phyloP scores from a whole-genome alignment of 2,113 vertebrate species.

The Mus spicilegus region DNA sequence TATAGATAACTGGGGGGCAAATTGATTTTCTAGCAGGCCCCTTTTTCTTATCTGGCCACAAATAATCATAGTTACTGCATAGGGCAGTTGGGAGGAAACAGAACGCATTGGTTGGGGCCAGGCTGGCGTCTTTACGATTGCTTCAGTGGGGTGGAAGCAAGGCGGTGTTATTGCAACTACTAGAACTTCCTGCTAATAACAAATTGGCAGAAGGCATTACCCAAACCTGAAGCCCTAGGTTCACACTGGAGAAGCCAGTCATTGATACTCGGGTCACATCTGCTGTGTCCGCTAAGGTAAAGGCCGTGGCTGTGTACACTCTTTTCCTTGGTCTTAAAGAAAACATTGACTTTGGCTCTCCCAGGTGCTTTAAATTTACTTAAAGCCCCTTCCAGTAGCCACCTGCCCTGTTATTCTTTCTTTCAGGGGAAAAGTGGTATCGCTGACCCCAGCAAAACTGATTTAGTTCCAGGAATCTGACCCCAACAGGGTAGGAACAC shows the following conservation, averaged over 20 bases:
- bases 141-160: neutral
- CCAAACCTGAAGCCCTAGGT: neutral
- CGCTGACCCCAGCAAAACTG: conserved; percentile 36
- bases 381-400: neutral
- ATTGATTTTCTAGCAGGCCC: neutral
- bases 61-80: neutral
- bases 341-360: conserved; percentile 57
- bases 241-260: neutral
- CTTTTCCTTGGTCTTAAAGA: conserved; percentile 52
- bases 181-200: conserved; percentile 16
- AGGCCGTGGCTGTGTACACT: neutral
- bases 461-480: conserved; percentile 45
- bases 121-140: neutral
- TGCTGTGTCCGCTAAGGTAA: neutral
- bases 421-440: neutral
- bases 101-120: neutral
- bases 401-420: conserved; percentile 67
- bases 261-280: neutral
- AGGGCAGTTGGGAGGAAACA: neutral
- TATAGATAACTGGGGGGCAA: neutral
- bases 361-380: conserved; percentile 60
- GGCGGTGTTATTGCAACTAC: conserved; percentile 3
- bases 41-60: neutral
- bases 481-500: neutral
- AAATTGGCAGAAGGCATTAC: neutral